Evolutionary conservation across 1,140 invertebrate genomes (phyloP), one percentile per base, ranked within the genome.

Genomic region (Euschistus heros): DNA sequence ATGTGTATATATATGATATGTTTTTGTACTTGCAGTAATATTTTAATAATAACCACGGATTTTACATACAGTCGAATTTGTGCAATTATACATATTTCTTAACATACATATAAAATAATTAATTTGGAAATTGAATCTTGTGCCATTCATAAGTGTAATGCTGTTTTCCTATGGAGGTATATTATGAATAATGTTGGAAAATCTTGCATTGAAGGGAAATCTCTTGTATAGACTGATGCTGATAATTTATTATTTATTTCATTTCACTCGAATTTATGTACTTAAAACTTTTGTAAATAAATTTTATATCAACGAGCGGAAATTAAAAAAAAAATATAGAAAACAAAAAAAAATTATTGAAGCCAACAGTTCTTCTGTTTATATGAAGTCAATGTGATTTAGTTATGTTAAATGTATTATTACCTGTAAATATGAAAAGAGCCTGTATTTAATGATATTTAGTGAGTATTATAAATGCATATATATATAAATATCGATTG

Each of bases 391-490:
- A 61, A 37, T 61, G 59, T 61, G 59, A 61, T 61, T 37, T 61
- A 61, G 59, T 61, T 61, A 20, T 61, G n/a, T 42, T 61, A 61
- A 61, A n/a, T 61, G 59, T 61, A 61, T 61, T 61, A 61, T 59
- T 59, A 59, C 30, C 30, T 26, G 22, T 27, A 59, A 59, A 27
- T 27, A 27, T 59, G 24, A 59, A 59, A 26, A 59, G 55, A 59
- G 55, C 55, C 55, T 59, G 55, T 59, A 59, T 59, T 59, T 59
- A 59, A 59, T 27, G 3, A 59, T 59, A 59, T 59, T 33, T 59
- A 59, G 55, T 33, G 55, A 59, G 55, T 59, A 59, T 59, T 59
- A 59, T 59, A 59, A 37, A 27, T 27, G 17, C 26, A 44, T 37
- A 57, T 24, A 57, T 57, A 57, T 57, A 57, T 57, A 57, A 24